A percentile compares a stretch with the other conserved stretches of the same genome.
Conservation (phyloP, 2,888 invertebrate species). For the Hymenopus coronatus region DNA sequence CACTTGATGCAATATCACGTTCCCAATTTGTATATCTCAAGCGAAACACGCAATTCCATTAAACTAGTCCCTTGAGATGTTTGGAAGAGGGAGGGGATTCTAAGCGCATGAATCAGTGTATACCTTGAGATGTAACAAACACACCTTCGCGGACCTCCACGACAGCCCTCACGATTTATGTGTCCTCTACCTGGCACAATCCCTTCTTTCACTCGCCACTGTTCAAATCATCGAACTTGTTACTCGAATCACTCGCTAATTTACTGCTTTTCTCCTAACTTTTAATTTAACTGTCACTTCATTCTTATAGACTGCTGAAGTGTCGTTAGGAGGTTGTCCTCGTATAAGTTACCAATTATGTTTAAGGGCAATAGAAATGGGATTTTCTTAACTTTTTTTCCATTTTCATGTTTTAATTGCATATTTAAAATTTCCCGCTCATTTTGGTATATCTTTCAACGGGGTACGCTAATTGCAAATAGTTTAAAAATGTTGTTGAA, state of each 20-base stretch:
- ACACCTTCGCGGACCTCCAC: neutral
- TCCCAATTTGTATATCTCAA: neutral
- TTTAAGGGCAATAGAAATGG: too few species aligned
- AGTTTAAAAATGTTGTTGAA: too few species aligned
- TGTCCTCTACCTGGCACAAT: neutral
- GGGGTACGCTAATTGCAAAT: too few species aligned
- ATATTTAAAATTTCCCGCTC: too few species aligned
- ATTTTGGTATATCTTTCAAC: too few species aligned
- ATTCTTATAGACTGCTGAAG: too few species aligned
- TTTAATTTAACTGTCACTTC: too few species aligned
- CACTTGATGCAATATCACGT: neutral
- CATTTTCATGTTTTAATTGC: too few species aligned
- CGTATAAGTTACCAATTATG: too few species aligned
- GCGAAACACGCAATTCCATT: neutral
- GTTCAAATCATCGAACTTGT: neutral
- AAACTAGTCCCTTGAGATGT: neutral
- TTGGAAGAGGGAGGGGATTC: neutral
- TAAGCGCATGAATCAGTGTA: neutral
- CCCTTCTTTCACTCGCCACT: neutral
- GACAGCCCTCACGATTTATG: neutral
- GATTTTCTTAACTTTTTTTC: too few species aligned
- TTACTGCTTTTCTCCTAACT: neutral
- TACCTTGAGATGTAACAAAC: neutral
- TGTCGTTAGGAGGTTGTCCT: too few species aligned
- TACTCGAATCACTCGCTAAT: neutral